Percentiles rank a stretch among this genome's conserved stretches.
phyloP scores from a whole-genome alignment of 1,140 invertebrate species.

The Yoshiicerus persimilis region DNA sequence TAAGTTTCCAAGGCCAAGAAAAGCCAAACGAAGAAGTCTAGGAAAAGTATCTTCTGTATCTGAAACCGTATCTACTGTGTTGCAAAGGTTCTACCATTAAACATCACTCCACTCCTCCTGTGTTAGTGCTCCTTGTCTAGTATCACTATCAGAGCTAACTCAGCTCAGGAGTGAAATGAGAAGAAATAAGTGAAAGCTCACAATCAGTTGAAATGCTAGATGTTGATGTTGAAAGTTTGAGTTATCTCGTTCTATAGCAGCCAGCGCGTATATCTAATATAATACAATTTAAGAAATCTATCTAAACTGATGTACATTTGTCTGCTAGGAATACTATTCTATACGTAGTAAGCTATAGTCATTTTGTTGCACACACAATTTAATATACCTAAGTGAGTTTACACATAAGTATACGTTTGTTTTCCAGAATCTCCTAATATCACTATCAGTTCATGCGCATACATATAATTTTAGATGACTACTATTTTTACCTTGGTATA shows the following conservation, averaged over 20 bases:
- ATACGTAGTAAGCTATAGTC: too few species aligned
- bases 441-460: too few species aligned
- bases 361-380: too few species aligned
- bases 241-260: not conserved
- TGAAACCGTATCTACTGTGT: not conserved
- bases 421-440: too few species aligned
- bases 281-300: too few species aligned
- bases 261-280: too few species aligned
- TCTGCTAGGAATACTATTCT: too few species aligned
- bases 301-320: too few species aligned
- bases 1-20: not conserved
- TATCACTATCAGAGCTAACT: not conserved
- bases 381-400: too few species aligned
- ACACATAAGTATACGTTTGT: too few species aligned
- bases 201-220: slow-evolving; percentile 4
- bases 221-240: slow-evolving; percentile 12
- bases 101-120: too few species aligned
- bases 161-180: not conserved
- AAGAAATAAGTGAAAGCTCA: slow-evolving; percentile 13
- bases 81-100: not conserved
- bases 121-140: too few species aligned
- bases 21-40: not conserved
- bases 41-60: not conserved
- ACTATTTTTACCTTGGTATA: not conserved
- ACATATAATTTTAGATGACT: not conserved